These are phyloP conservation scores for Lepisosteus osseus DNA, from an alignment of 2,113 vertebrate species.

Conservation along the genomic window DNA sequence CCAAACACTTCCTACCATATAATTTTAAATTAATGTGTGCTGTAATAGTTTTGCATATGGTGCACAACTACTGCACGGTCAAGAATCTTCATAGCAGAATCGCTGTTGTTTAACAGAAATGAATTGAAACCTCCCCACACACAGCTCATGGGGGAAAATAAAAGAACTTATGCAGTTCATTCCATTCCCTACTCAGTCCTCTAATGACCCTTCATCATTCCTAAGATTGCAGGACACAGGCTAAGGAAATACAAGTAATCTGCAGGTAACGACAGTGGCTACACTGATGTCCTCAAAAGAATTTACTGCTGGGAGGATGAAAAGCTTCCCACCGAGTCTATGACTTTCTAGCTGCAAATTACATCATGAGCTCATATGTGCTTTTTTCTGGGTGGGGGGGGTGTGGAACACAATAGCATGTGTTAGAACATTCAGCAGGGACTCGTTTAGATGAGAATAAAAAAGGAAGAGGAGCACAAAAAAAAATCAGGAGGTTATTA, in stretches of 20 bases:
- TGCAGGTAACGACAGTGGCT: slow-evolving; percentile 82
- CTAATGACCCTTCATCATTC: slow-evolving; percentile 86
- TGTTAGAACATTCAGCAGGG: slow-evolving; percentile 75
- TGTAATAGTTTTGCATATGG: too few relatives aligned
- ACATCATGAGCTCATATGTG: slow-evolving; percentile 94
- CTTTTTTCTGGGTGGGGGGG: slow-evolving; percentile 73
- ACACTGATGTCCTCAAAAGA: slow-evolving; percentile 86
- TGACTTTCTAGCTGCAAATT: slow-evolving; percentile 86
- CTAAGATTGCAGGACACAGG: slow-evolving; percentile 83
- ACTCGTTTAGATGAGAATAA: slow-evolving; percentile 62
- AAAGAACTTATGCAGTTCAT: slow-evolving; percentile 76
- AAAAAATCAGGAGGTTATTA: slow-evolving; percentile 65
- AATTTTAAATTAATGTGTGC: too few relatives aligned
- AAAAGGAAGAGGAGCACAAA: not conserved
- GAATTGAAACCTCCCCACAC: slow-evolving; percentile 62
- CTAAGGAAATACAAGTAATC: slow-evolving; percentile 88
- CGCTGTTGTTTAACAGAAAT: slow-evolving; percentile 6
- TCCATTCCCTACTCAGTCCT: slow-evolving; percentile 82
- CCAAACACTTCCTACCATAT: too few relatives aligned
- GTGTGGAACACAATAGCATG: slow-evolving; percentile 75
- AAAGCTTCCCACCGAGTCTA: slow-evolving; percentile 92
- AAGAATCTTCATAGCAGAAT: too few relatives aligned
- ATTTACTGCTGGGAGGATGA: slow-evolving; percentile 96
- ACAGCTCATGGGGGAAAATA: slow-evolving; percentile 73
- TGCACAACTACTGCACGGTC: too few relatives aligned